These are phyloP conservation scores for Apomyelois bistriatella DNA, from an alignment of 2,888 invertebrate genomes.

Conservation along the genomic window DNA sequence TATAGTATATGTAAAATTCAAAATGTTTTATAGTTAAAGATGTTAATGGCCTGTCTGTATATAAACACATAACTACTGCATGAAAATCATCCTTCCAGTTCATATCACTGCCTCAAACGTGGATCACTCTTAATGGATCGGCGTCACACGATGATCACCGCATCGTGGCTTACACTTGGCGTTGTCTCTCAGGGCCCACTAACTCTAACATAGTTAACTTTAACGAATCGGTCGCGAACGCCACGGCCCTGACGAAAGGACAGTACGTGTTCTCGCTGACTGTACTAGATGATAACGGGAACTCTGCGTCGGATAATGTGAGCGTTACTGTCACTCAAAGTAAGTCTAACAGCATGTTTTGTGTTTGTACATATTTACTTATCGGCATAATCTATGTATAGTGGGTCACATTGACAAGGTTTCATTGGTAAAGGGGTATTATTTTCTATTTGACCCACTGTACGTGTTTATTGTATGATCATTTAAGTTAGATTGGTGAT, in stretches of 20 bases:
- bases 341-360: constrained; percentile 62
- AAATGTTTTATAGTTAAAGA: too few relatives aligned
- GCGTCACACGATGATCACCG: constrained; percentile 91
- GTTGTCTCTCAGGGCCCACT: constrained; percentile 85
- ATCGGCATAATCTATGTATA: too few relatives aligned
- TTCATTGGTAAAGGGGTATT: too few relatives aligned
- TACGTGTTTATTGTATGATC: too few relatives aligned
- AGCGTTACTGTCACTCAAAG: constrained; percentile 91
- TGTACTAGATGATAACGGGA: constrained; percentile 92
- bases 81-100: constrained; percentile 67
- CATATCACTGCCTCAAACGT: constrained; percentile 91
- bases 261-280: constrained; percentile 89
- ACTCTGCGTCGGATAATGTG: constrained; percentile 86
- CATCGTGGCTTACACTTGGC: constrained; percentile 91
- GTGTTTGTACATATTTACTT: background rate
- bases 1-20: too few relatives aligned
- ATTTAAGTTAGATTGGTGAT: background rate
- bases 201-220: constrained; percentile 73
- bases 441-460: background rate
- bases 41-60: background rate
- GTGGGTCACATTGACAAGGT: too few relatives aligned
- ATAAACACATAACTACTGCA: background rate
- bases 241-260: constrained; percentile 90
- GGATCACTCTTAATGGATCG: constrained; percentile 88
- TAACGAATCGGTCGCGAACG: constrained; percentile 86